Conservation (phyloP, 1,140 invertebrate genomes). For the Samia ricini region DNA sequence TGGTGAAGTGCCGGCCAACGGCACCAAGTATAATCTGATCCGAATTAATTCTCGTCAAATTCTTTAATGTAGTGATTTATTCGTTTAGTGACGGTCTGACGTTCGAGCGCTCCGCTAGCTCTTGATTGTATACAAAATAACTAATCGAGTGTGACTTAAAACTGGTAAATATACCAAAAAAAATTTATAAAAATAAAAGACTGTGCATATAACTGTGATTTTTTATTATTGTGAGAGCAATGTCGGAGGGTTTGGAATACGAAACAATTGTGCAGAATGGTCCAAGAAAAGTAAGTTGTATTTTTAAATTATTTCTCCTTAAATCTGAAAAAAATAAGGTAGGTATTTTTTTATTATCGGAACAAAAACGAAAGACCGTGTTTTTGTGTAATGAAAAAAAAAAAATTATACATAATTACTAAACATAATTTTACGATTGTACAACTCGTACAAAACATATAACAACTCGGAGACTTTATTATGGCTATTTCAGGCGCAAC, state of each 20-base stretch:
- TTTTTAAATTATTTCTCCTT: conserved; percentile 10
- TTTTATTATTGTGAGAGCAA: conserved; percentile 52
- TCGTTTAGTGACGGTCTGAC: conserved; percentile 33
- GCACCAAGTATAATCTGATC: conserved; percentile 43
- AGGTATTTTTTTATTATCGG: conserved; percentile 1
- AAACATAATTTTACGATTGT: not conserved
- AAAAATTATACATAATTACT: not conserved
- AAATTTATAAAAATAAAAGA: conserved; percentile 28
- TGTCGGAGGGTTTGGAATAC: conserved; percentile 78
- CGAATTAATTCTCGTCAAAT: conserved; percentile 47
- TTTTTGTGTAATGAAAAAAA: not conserved
- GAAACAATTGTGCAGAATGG: conserved; percentile 78
- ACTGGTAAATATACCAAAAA: conserved; percentile 31
- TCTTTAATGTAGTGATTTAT: conserved; percentile 60
- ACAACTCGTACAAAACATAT: not conserved
- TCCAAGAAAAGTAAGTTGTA: conserved; percentile 75
- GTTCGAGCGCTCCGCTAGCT: conserved; percentile 25
- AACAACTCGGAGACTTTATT: not conserved
- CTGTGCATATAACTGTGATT: conserved; percentile 34
- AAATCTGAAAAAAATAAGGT: too few relatives aligned
- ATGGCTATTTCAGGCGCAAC: not conserved
- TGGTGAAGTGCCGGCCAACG: conserved; percentile 53
- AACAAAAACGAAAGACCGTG: not conserved
- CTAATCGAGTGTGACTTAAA: conserved; percentile 27
- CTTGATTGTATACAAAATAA: conserved; percentile 14